Base-by-base conservation (phyloP, 2,797 vertebrate species). In the Sebastes nivosus region DNA sequence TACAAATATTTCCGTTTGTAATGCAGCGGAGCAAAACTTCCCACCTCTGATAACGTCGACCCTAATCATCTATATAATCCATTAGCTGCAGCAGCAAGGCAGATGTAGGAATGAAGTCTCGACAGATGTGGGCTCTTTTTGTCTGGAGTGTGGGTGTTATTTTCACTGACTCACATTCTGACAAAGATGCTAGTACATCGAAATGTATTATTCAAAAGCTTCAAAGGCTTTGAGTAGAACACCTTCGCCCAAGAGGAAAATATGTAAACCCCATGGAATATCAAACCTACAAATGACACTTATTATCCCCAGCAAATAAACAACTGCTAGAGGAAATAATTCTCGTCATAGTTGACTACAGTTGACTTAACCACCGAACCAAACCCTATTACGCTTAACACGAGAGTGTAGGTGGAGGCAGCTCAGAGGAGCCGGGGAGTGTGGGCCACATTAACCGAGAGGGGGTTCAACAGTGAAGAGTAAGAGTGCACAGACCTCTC, bases 401-500 rank as follows among this genome's bases (percentile, higher is more conserved):
- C 1, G 13, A 80, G 24, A 16, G 16, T 67, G 67, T 46, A 34
- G 27, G 76, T 22, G 69, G 38, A 73, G 66, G 13, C 32, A 30
- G n/a, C n/a, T 9, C 9, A 25, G 30, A 75, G 54, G 11, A 27
- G 22, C 29, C 12, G 2, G 11, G 2, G 55, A 54, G 10, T 65
- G 58, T 61, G 66, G 38, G 63, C 65, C 65, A 74, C 65, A 68
- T 76, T 58, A 70, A 75, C 52, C 54, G 20, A 14, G 9, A 50
- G 2, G 10, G 30, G 52, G 57, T 32, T 25, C 9, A 32, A 52
- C 10, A 3, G 8, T 7, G 34, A 54, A 6, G 14, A 9, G n/a
- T n/a, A 12, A 60, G 50, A 22, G 36, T 29, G 69, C 14, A 70
- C 90, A 75, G 60, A 99, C 98, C 98, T 98, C 91, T 99, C 98